Base-by-base conservation (phyloP, 2,888 invertebrate genomes). In the Petrolisthes manimaculis region DNA sequence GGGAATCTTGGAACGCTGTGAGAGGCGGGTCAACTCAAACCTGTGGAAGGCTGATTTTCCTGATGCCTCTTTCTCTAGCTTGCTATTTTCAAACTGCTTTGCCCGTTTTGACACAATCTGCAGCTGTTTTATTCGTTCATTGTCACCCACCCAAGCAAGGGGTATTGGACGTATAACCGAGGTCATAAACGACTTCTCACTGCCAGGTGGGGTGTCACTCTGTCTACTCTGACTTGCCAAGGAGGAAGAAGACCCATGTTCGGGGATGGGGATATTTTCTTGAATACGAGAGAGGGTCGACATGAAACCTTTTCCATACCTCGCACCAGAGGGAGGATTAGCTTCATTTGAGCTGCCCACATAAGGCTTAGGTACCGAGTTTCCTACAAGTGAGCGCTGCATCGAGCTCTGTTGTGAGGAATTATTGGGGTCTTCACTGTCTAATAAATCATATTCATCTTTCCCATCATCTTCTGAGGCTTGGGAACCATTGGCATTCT, bases 31-130 rank as follows among this genome's bases (percentile, higher is more conserved):
- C 83, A 93, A 89, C 89, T 93, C 93, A 90, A 92, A 92, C 82
- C 92, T 89, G 85, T 92, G 92, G 81, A 92, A 90, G 24, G 92
- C 92, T 84, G 92, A 92, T 77, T 91, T 89, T 74, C 91, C 91
- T 83, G 94, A 91, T 95, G 95, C 93, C 90, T 94, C 94, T 80
- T 94, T 94, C 69, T 94, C 93, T 51, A 95, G 94, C 91, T 94
- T 94, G 3, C 95, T 95, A 18, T 94, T 94, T 92, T 96, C 96
- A 92, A 96, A 95, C 93, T 96, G 96, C 91, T 95, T 94, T 14
- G 96, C 95, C 56, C 96, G 94, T 84, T 95, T 95, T 21, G 96
- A 95, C 69, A 96, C 96, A 89, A 96, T 94, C 92, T 96, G 95
- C 78, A 92, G 92, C 92, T 91, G 94, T 94, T 91, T 89, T 67